Percentiles rank a stretch among this genome's conserved stretches.
Evolutionary conservation across 2,888 invertebrate species (phyloP).

Genomic region (Micropterix aruncella): DNA sequence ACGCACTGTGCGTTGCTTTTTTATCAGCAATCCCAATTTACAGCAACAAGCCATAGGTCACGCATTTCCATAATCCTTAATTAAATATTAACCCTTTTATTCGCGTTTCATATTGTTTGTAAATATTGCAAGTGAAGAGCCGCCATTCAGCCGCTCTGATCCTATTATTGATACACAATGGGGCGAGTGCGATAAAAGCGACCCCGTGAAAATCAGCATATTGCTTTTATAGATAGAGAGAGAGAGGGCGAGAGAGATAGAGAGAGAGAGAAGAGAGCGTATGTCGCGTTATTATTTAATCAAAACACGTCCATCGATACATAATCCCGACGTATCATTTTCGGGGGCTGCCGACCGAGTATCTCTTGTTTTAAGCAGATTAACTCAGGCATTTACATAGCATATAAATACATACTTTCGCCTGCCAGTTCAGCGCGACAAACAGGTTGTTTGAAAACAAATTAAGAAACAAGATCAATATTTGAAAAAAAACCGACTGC

Average conservation of each 20-base stretch:
- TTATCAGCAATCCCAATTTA: no score
- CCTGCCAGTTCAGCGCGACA: not conserved
- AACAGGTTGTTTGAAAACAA: no score
- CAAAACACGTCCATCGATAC: not conserved
- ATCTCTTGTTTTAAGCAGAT: not conserved
- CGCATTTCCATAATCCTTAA: no score
- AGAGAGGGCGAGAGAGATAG: not conserved
- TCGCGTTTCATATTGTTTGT: no score
- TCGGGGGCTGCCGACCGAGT: not conserved
- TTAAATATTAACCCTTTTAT: no score
- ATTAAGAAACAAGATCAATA: no score
- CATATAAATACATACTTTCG: not conserved
- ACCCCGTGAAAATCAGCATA: not conserved
- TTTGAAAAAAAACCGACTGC: no score
- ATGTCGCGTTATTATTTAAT: not conserved
- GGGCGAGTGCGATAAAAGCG: not conserved
- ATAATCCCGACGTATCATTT: not conserved
- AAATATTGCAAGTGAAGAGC: not conserved
- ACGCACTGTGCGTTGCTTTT: no score
- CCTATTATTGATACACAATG: not conserved
- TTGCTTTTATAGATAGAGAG: not conserved
- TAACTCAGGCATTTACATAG: not conserved
- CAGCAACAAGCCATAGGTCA: no score
- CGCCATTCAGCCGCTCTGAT: not conserved
- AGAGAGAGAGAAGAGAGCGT: not conserved